phyloP scores from a whole-genome alignment of 2,888 invertebrate genomes.

The Ectobius pallidus region DNA sequence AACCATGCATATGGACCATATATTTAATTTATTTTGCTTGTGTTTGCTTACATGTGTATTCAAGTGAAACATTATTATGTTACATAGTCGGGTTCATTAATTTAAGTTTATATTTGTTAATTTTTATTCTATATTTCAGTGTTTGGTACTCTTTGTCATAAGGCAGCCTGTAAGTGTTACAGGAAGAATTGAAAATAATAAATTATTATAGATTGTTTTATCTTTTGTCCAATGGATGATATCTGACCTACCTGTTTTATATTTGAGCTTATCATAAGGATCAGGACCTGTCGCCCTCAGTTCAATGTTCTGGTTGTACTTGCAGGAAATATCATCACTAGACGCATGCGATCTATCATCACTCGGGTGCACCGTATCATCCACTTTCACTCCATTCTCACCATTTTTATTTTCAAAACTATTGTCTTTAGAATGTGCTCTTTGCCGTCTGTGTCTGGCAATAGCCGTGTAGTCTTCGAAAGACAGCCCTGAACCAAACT shows the following conservation, averaged over 20 bases:
- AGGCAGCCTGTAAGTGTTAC: too few relatives aligned
- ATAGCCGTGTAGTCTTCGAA: conserved; percentile 56
- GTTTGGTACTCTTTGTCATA: too few relatives aligned
- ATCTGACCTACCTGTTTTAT: conserved; percentile 55
- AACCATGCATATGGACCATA: too few relatives aligned
- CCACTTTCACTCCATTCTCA: background rate
- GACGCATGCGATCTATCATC: conserved; percentile 37
- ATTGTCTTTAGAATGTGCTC: conserved; percentile 16
- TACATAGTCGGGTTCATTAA: too few relatives aligned
- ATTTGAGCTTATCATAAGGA: conserved; percentile 57
- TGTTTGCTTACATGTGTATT: too few relatives aligned
- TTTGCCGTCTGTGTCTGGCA: conserved; percentile 52
- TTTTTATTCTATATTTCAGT: too few relatives aligned
- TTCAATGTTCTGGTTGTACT: conserved; percentile 51
- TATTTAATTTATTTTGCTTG: too few relatives aligned
- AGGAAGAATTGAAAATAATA: too few relatives aligned
- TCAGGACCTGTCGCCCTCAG: conserved; percentile 56
- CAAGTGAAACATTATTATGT: too few relatives aligned
- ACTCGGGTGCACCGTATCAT: background rate
- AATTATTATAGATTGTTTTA: too few relatives aligned
- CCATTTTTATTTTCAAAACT: background rate
- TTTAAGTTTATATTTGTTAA: too few relatives aligned
- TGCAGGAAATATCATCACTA: conserved; percentile 42
- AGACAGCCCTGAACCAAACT: conserved; percentile 51
- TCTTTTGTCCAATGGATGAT: too few relatives aligned